Base-by-base conservation (phyloP, 2,888 invertebrate genomes). In the Drosophila lacicola region DNA sequence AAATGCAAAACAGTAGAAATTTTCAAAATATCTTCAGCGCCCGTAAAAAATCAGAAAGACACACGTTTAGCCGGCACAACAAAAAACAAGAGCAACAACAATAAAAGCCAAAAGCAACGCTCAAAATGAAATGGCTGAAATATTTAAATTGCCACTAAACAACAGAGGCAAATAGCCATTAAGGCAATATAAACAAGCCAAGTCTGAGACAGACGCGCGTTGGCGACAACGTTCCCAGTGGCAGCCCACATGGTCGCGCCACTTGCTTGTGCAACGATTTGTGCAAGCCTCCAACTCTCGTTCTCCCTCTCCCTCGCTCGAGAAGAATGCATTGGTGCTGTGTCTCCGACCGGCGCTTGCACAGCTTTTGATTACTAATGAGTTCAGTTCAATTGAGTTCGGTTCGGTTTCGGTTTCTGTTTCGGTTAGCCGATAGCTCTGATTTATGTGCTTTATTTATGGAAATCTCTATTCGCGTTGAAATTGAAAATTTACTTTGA, bases 321-420 rank as follows among this genome's bases (percentile, higher is more conserved):
- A 71, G 65, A 67, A 88, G 84, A 84, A 86, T 80, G 80, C 74
- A 75, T 55, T 70, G 73, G 54, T n/a, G n/a, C 46, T 64, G 66
- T 58, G 71, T 51, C 58, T 53, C 4, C 19, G 34, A 17, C 10
- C 50, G 17, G 29, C 53, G 42, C 60, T 56, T 70, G 83, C 81
- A 85, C 85, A 84, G 65, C 88, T 89, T 81, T 89, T 81, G 85
- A 84, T 85, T 85, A 85, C 85, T 89, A 85, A 85, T 85, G 89
- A 89, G 82, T 74, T 66, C 57, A 66, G 69, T 67, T 71, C 19
- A 50, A 53, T 70, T 70, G 49, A 67, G 63, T 69, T 75, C 33
- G 11, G 56, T 45, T 54, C n/a, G 42, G 53, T 45, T 55, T 58
- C 42, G 29, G 53, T 61, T 72, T 66, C 54, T 44, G 69, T 69